phyloP scores from a whole-genome alignment of 2,113 vertebrate genomes.

The Octodon degus region DNA sequence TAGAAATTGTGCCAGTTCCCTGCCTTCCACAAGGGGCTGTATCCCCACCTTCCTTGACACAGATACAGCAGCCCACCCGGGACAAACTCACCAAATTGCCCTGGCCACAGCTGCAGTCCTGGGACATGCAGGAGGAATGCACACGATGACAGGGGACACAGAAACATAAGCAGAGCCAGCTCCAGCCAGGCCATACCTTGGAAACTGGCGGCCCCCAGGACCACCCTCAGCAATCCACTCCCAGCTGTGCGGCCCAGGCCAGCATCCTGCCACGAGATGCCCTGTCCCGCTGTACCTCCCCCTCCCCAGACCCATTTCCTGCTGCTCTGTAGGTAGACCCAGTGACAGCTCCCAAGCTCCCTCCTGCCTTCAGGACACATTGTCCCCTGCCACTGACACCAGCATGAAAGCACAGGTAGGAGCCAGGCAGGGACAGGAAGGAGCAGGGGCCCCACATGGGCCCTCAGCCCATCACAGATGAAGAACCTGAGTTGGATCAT shows the following conservation, averaged over 20 bases:
- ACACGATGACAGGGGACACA: background rate
- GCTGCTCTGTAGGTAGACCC: background rate
- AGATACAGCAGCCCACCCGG: background rate
- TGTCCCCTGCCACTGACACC: background rate
- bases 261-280: background rate
- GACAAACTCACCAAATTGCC: background rate
- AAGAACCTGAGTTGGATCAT: background rate
- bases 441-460: rapidly evolving
- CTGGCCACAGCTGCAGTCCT: rapidly evolving
- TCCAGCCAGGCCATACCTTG: background rate
- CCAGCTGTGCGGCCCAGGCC: background rate
- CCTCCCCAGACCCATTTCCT: background rate
- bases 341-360: background rate
- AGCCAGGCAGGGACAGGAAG: background rate
- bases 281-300: rapidly evolving
- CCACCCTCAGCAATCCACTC: background rate
- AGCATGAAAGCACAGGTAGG: background rate
- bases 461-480: background rate
- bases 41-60: no score
- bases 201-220: background rate
- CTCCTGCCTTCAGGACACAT: background rate
- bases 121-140: background rate
- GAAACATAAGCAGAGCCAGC: background rate
- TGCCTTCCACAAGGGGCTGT: background rate
- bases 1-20: background rate